Conservation (phyloP, 1,140 invertebrate species). For the Brachystomella parvula region DNA sequence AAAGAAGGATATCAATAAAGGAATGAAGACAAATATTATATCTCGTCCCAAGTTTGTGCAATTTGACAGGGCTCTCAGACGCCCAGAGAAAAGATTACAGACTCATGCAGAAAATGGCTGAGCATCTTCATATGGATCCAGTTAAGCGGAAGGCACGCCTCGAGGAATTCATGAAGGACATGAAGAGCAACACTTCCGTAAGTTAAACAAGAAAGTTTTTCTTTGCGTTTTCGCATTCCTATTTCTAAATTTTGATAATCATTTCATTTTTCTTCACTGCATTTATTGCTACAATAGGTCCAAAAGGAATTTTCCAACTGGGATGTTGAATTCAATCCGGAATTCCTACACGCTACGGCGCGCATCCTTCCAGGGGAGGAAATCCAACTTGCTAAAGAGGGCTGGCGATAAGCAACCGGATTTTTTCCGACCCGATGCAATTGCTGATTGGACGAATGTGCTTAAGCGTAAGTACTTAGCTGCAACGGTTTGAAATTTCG, state of each 20-base stretch:
- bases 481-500: neutral
- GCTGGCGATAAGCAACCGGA: neutral
- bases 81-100: conserved; percentile 39
- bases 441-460: conserved; percentile 27
- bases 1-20: conserved; percentile 37
- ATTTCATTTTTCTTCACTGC: too few species aligned
- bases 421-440: conserved; percentile 8
- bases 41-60: conserved; percentile 42
- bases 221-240: neutral
- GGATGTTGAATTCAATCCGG: conserved; percentile 27
- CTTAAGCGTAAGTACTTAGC: conserved; percentile 21
- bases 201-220: neutral
- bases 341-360: conserved; percentile 16
- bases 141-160: conserved; percentile 16
- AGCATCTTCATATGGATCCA: conserved; percentile 27
- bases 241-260: neutral
- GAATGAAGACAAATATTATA: conserved; percentile 33
- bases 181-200: neutral
- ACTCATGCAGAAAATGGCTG: conserved; percentile 39
- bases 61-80: conserved; percentile 42
- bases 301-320: conserved; percentile 25
- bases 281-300: conserved; percentile 12
- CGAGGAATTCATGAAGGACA: conserved; percentile 19
- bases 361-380: conserved; percentile 16
- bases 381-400: conserved; percentile 8